Evolutionary conservation across 2,888 invertebrate species (phyloP).

Genomic region (Flexamia atlantica): DNA sequence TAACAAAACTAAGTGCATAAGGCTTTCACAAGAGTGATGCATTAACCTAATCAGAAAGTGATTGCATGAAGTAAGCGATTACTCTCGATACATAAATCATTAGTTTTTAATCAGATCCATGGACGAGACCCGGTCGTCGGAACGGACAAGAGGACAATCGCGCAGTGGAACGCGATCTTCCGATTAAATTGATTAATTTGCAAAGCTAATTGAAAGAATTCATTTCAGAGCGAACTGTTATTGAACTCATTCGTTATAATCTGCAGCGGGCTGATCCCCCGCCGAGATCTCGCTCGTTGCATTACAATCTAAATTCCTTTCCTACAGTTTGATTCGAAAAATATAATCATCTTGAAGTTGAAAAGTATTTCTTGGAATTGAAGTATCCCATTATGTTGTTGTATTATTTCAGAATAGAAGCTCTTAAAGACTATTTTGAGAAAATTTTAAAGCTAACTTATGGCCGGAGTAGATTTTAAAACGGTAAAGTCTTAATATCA

Average conservation of each 20-base stretch:
- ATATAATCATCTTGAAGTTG: no score
- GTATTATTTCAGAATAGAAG: no score
- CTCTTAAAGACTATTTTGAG: no score
- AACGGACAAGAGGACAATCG: not conserved
- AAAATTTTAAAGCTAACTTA: no score
- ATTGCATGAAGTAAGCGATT: no score
- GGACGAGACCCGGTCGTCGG: not conserved
- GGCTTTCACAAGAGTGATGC: no score
- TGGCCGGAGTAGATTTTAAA: no score
- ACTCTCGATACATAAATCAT: not conserved
- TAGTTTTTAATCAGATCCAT: not conserved
- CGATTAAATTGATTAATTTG: constrained; percentile 55
- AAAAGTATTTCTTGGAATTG: no score
- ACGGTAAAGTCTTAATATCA: no score
- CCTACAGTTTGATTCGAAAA: not conserved
- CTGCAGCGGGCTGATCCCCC: not conserved
- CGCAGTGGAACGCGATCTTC: not conserved
- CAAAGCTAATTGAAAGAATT: constrained; percentile 57
- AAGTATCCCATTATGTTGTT: no score
- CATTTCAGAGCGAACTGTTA: constrained; percentile 26
- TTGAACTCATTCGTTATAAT: constrained; percentile 43
- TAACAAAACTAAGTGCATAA: no score
- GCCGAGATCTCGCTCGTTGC: not conserved
- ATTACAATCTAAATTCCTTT: not conserved
- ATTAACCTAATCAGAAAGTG: no score